A percentile compares a stretch with the other conserved stretches of the same genome.
Evolutionary conservation across 2,113 vertebrate species (phyloP).

Genomic region (Labrus mixtus): DNA sequence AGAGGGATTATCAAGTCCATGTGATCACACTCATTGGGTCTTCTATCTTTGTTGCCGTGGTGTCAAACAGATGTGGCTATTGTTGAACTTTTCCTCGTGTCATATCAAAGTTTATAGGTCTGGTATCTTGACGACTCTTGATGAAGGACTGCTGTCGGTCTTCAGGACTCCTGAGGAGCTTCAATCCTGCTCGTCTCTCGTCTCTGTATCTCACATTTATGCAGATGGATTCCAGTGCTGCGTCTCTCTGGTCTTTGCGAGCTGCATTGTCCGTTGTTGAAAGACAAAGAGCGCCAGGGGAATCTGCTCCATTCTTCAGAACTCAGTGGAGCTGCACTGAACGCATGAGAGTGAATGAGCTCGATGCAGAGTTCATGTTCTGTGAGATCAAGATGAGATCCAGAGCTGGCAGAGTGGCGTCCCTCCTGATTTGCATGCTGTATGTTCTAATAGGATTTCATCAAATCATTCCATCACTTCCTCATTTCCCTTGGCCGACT

Average conservation of each 20-base stretch:
- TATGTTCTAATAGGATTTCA: slow-evolving; percentile 51
- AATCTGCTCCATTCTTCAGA: slow-evolving; percentile 48
- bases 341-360: slow-evolving; percentile 39
- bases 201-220: slow-evolving; percentile 50
- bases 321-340: slow-evolving; percentile 43
- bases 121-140: too few relatives aligned
- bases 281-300: slow-evolving; percentile 55
- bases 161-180: slow-evolving; percentile 15
- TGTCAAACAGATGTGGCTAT: too few relatives aligned
- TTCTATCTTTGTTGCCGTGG: too few relatives aligned
- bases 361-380: slow-evolving; percentile 41
- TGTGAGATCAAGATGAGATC: slow-evolving; percentile 53
- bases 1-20: too few relatives aligned
- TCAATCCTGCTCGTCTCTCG: slow-evolving; percentile 43
- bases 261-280: slow-evolving; percentile 51
- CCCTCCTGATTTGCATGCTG: slow-evolving; percentile 52
- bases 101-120: too few relatives aligned
- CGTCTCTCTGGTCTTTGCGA: slow-evolving; percentile 35
- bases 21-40: too few relatives aligned
- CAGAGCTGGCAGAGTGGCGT: slow-evolving; percentile 26
- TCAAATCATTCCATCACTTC: slow-evolving; percentile 41
- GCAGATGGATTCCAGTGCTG: slow-evolving; percentile 47
- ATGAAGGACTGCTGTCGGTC: too few relatives aligned
- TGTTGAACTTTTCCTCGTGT: too few relatives aligned
- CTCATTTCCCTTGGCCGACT: slow-evolving; percentile 36